A percentile compares a stretch with the other conserved stretches of the same genome.
These are phyloP conservation scores for Melipona quadrifasciata DNA, from an alignment of 1,140 invertebrate species.

Conservation along the genomic window DNA sequence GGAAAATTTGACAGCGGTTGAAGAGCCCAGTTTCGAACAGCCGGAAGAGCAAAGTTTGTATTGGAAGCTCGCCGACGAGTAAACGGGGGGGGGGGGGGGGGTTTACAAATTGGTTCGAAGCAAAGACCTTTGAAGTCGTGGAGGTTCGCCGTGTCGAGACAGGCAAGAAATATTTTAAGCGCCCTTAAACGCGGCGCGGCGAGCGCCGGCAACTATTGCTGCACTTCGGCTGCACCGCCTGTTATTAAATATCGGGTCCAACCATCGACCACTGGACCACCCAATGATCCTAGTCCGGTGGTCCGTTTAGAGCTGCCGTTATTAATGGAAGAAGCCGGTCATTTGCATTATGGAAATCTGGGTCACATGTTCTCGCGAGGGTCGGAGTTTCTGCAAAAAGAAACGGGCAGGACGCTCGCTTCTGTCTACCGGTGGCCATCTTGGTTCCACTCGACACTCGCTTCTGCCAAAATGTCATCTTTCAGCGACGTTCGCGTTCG, in stretches of 20 bases:
- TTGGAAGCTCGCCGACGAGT: background rate
- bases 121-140: background rate
- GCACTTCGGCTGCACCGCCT: constrained; percentile 54
- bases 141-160: background rate
- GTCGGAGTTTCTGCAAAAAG: background rate
- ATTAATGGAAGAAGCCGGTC: constrained; percentile 1
- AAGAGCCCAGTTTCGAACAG: background rate
- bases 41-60: constrained; percentile 3
- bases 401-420: background rate
- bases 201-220: constrained; percentile 45
- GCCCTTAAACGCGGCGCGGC: constrained; percentile 42
- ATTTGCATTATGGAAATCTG: constrained; percentile 50
- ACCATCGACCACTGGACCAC: constrained; percentile 53
- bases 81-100: too few species aligned
- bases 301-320: constrained; percentile 9
- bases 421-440: background rate
- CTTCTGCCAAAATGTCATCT: background rate
- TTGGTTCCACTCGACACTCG: background rate
- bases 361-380: constrained; percentile 1
- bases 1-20: background rate
- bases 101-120: constrained; percentile 39
- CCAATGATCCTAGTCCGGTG: constrained; percentile 48
- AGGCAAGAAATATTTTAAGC: constrained; percentile 35
- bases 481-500: background rate
- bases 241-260: constrained; percentile 62